Evolutionary conservation across 2,888 invertebrate species (phyloP), one percentile per base, ranked within the genome.

Genomic region (Euzophera pinguis): DNA sequence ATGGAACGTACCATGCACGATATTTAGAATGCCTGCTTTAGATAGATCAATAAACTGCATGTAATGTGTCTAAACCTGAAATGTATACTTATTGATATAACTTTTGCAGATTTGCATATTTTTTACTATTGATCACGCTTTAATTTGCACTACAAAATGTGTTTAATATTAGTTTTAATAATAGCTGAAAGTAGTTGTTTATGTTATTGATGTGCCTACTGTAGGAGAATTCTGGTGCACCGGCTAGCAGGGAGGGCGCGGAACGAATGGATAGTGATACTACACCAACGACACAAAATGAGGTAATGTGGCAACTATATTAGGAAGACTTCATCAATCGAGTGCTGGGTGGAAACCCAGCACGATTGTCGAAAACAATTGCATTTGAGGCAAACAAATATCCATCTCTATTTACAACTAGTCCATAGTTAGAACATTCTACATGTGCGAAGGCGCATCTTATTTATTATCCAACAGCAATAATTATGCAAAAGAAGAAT

Each of bases 151-250:
- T 29, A 9, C 14, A 49, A 38, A 1, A 16, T 12, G n/a, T 29
- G 10, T 49, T 49, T 49, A 32, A 4, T 32, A 32, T 32, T n/a
- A 45, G 13, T 38, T 10, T 9, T 22, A 27, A 34, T 56, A 52
- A 54, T 57, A 49, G 58, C 54, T 58, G 53, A 57, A 37, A 56
- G 60, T 67, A 64, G 62, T 64, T 62, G 60, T 69, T 68, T 68
- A 72, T 67, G 65, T 71, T 70, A 66, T 75, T 70, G 65, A 69
- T 75, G 70, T 77, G 68, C 71, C 67, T 71, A 69, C 69, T 73
- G 61, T 78, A 81, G 80, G 77, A 66, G 53, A 66, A 63, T 65
- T 64, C 73, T 63, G 71, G 67, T 58, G 67, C 65, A 56, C 57
- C 75, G 56, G 65, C 72, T 62, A 69, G 63, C 70, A 58, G 69